Evolutionary conservation across 2,888 invertebrate species (phyloP).

Genomic region (Lissonota sp.): DNA sequence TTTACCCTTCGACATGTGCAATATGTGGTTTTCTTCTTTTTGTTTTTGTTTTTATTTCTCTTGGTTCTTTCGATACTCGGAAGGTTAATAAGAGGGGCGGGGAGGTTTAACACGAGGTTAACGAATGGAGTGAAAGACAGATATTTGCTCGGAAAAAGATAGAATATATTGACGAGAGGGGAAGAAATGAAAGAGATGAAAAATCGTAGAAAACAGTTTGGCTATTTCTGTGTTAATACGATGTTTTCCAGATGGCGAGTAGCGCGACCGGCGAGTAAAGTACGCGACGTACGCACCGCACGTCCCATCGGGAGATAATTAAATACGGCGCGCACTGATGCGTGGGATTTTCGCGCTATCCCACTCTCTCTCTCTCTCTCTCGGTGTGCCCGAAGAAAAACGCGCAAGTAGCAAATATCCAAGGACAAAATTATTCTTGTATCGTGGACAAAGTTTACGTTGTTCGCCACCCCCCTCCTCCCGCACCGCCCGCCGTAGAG

Average conservation of each 20-base stretch:
- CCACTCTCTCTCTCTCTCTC: slow-evolving; percentile 11
- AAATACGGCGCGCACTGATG: slow-evolving; percentile 62
- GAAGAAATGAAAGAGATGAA: slow-evolving; percentile 53
- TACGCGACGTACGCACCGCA: slow-evolving; percentile 75
- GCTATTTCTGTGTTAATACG: slow-evolving; percentile 74
- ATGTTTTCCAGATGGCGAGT: slow-evolving; percentile 79
- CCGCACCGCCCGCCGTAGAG: not conserved
- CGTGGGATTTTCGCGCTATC: slow-evolving; percentile 22
- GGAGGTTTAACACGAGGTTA: too few relatives aligned
- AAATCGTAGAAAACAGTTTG: slow-evolving; percentile 50
- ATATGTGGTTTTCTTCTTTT: not conserved
- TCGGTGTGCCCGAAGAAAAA: not conserved
- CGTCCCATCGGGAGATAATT: slow-evolving; percentile 77
- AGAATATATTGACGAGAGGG: slow-evolving; percentile 4
- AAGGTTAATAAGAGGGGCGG: too few relatives aligned
- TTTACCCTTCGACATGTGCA: not conserved
- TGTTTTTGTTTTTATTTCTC: slow-evolving; percentile 3
- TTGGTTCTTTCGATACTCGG: not conserved
- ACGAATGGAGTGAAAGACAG: too few relatives aligned
- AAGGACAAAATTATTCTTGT: not conserved
- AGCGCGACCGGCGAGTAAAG: slow-evolving; percentile 78
- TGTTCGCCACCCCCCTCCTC: not conserved
- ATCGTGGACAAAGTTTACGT: not conserved
- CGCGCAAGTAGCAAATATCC: not conserved
- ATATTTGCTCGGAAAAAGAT: slow-evolving; percentile 10